Evolutionary conservation across 2,797 vertebrate species (phyloP).

Genomic region (Phalanger gymnotis): DNA sequence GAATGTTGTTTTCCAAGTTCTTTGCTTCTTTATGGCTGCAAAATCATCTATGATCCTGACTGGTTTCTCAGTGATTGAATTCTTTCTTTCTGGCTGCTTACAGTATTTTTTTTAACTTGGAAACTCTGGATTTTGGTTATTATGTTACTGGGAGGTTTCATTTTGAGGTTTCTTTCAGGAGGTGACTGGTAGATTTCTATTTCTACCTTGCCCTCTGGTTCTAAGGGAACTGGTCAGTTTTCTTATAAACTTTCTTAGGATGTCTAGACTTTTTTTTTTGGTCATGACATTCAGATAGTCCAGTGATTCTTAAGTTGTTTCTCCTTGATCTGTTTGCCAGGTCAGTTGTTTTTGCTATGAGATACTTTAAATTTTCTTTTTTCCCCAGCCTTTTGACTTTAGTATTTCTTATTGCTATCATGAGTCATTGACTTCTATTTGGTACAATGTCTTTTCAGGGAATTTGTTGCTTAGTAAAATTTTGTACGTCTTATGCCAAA

Average conservation of each 20-base stretch:
- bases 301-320: background rate
- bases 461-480: background rate
- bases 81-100: background rate
- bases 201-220: background rate
- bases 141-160: background rate
- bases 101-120: background rate
- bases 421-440: background rate
- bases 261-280: background rate
- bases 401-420: background rate
- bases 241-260: background rate
- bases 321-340: background rate
- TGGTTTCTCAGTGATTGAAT: background rate
- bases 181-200: background rate
- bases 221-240: background rate
- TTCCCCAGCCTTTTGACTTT: background rate
- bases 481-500: background rate
- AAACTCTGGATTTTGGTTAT: background rate
- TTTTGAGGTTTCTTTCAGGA: background rate
- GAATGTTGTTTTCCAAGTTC: background rate
- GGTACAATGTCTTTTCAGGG: background rate
- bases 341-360: background rate
- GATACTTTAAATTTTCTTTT: background rate
- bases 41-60: background rate
- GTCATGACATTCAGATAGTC: background rate
- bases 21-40: background rate